These are phyloP conservation scores for Nothobranchius furzeri DNA, from an alignment of 2,113 vertebrate genomes.

Conservation along the genomic window DNA sequence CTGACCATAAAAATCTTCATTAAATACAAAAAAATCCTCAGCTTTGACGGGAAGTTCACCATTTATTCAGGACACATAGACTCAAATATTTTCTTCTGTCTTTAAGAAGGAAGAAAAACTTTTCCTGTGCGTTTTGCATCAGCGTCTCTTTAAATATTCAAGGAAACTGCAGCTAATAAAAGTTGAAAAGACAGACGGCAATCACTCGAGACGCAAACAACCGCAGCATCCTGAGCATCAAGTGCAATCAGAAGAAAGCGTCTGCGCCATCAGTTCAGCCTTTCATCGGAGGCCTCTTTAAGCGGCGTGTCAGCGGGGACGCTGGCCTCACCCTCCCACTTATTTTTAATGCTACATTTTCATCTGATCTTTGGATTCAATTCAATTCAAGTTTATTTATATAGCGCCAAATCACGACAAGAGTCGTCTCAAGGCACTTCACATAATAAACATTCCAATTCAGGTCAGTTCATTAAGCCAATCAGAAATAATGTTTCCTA, in stretches of 20 bases:
- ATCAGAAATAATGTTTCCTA: too few relatives aligned
- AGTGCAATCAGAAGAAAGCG: conserved; percentile 20
- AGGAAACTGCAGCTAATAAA: conserved; percentile 6
- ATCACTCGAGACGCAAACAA: conserved; percentile 21
- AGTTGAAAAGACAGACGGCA: background rate
- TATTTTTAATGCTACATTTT: conserved; percentile 18
- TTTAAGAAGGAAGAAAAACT: background rate
- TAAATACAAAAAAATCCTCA: background rate
- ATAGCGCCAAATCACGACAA: too few relatives aligned
- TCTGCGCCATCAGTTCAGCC: conserved; percentile 28
- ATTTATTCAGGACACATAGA: too few relatives aligned
- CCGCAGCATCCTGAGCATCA: background rate
- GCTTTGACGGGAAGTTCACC: too few relatives aligned
- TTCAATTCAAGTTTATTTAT: too few relatives aligned
- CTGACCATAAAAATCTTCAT: background rate
- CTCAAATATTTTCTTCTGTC: too few relatives aligned
- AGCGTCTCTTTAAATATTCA: background rate
- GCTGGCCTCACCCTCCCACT: background rate
- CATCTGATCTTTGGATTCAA: conserved; percentile 38
- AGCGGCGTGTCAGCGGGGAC: conserved; percentile 6
- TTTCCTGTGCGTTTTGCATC: background rate
- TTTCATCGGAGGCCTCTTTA: conserved; percentile 5
- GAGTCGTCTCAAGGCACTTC: too few relatives aligned
- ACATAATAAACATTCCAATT: too few relatives aligned
- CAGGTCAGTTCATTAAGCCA: too few relatives aligned